Conservation (phyloP, 2,888 invertebrate genomes). For the Trachelus stipa region DNA sequence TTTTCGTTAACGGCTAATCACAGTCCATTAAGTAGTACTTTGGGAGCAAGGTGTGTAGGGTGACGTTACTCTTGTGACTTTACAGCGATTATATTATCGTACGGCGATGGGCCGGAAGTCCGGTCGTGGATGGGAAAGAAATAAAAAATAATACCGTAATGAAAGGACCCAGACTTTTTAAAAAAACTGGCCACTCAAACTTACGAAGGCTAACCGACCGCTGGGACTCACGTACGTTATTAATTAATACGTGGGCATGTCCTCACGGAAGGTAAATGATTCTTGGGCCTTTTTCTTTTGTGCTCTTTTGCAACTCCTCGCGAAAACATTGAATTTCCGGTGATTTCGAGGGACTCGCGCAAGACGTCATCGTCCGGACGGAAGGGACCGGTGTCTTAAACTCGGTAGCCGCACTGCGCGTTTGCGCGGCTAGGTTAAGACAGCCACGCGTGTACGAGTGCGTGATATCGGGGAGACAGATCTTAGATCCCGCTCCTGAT, state of each 20-base stretch:
- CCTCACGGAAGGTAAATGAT: neutral
- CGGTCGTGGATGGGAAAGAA: conserved; percentile 30
- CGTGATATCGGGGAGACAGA: conserved; percentile 52
- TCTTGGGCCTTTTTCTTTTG: neutral
- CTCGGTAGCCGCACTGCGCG: neutral
- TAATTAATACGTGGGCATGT: conserved; percentile 54
- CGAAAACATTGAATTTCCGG: neutral
- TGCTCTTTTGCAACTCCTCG: neutral
- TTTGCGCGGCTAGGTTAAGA: conserved; percentile 9
- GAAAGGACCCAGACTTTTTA: neutral
- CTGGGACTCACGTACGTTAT: conserved; percentile 46
- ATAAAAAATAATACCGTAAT: neutral
- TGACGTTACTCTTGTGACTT: neutral
- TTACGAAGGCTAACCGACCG: conserved; percentile 28
- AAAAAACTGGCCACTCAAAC: neutral
- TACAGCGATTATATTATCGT: neutral
- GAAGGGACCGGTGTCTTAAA: neutral
- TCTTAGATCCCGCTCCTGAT: conserved; percentile 44
- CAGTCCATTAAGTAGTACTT: neutral
- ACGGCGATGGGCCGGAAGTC: conserved; percentile 48
- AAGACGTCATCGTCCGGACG: neutral
- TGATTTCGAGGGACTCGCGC: neutral
- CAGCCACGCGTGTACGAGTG: conserved; percentile 61
- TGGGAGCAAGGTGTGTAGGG: neutral
- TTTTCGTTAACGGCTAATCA: neutral